These are phyloP conservation scores for Microchrysa polita DNA, from an alignment of 2,888 invertebrate species.

Conservation along the genomic window DNA sequence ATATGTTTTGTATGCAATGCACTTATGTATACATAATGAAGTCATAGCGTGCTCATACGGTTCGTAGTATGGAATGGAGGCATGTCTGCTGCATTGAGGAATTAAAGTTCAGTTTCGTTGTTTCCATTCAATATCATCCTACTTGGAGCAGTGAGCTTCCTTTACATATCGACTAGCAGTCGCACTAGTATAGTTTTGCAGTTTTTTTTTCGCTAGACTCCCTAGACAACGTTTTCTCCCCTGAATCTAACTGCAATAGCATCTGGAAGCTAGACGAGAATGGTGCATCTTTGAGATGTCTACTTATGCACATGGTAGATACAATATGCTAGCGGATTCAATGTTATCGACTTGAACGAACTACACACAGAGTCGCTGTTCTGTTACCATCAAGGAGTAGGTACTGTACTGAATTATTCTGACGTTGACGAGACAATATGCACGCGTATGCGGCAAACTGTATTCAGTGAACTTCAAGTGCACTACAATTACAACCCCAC, in stretches of 20 bases:
- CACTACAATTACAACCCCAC: conserved; percentile 37
- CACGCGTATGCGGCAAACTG: conserved; percentile 15
- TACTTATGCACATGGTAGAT: conserved; percentile 29
- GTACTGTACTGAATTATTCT: background rate
- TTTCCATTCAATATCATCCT: conserved; percentile 45
- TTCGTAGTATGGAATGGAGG: conserved; percentile 35
- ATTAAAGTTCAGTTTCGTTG: conserved; percentile 47
- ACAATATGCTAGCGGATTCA: conserved; percentile 6
- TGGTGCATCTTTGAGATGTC: conserved; percentile 33
- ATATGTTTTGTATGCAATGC: conserved; percentile 31
- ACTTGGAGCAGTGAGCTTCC: conserved; percentile 40
- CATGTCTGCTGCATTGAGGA: conserved; percentile 33
- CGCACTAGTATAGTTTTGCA: background rate
- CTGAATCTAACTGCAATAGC: conserved; percentile 4
- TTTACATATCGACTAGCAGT: conserved; percentile 25
- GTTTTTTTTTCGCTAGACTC: conserved; percentile 13
- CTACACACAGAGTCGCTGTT: too few relatives aligned
- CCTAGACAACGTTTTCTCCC: conserved; percentile 8
- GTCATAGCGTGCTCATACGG: conserved; percentile 1
- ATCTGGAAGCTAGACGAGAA: conserved; percentile 34
- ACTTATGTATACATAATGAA: conserved; percentile 17
- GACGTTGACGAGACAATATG: conserved; percentile 18
- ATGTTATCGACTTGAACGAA: conserved; percentile 10
- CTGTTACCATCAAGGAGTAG: too few relatives aligned
- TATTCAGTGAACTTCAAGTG: conserved; percentile 37